phyloP scores from a whole-genome alignment of 92 coral and sea anemone genomes.

The Phenganax subtilis region DNA sequence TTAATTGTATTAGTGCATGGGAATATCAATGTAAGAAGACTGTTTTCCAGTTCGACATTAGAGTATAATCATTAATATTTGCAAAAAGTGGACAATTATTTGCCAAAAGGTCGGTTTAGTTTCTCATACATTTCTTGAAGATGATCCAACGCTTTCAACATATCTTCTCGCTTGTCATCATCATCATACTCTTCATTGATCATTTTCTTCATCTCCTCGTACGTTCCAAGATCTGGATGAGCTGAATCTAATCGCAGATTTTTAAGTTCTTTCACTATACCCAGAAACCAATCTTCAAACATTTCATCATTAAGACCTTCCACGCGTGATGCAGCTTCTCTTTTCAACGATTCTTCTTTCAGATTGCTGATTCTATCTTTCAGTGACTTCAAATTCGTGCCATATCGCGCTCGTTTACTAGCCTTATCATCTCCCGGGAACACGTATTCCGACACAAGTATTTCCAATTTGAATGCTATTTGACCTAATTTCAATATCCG shows the following conservation, averaged over 20 bases:
- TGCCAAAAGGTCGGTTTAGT: constrained; percentile 5
- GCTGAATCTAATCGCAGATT: constrained; percentile 68
- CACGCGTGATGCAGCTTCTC: not conserved
- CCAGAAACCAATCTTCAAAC: constrained; percentile 37
- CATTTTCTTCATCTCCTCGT: constrained; percentile 56
- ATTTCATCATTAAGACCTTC: constrained; percentile 11
- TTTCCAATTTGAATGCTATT: constrained; percentile 23
- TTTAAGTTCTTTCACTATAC: constrained; percentile 16
- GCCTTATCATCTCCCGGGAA: constrained; percentile 23
- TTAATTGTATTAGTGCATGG: no score
- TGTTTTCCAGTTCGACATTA: no score
- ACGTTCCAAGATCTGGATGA: constrained; percentile 63
- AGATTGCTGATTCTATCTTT: constrained; percentile 2
- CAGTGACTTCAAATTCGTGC: not conserved
- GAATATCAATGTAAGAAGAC: no score
- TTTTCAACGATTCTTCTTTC: not conserved
- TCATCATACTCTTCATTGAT: constrained; percentile 7
- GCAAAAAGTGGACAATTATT: not conserved
- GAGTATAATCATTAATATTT: no score
- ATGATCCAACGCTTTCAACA: not conserved
- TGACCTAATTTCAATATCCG: constrained; percentile 9
- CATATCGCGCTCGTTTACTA: constrained; percentile 28
- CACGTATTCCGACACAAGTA: constrained; percentile 16
- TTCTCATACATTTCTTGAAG: not conserved
- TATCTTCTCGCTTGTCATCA: constrained; percentile 9